phyloP scores from a whole-genome alignment of 2,113 vertebrate species.

The Semicossyphus pulcher region DNA sequence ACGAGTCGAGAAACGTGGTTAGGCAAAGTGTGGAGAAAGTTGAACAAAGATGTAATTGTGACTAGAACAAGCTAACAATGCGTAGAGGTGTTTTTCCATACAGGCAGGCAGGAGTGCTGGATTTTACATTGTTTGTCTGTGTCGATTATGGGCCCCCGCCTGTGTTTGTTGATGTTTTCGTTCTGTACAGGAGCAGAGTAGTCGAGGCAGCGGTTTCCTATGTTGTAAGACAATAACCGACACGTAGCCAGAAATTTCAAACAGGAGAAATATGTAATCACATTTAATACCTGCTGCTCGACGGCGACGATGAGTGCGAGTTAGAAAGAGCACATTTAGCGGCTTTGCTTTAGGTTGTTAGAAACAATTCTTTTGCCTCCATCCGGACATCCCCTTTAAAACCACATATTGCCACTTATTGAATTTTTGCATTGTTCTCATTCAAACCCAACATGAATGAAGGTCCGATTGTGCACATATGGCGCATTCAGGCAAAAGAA shows the following conservation, averaged over 20 bases:
- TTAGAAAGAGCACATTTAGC: constrained; percentile 2
- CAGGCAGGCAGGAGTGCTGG: not conserved
- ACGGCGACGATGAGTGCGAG: constrained; percentile 2
- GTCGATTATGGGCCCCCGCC: constrained; percentile 17
- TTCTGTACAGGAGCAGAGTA: not conserved
- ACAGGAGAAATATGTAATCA: constrained; percentile 19
- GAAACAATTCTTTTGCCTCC: not conserved
- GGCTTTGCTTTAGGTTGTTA: not conserved
- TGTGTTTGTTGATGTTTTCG: constrained; percentile 27
- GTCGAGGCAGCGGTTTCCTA: constrained; percentile 3
- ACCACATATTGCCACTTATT: constrained; percentile 22
- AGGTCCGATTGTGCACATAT: constrained; percentile 21
- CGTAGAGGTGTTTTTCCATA: not conserved
- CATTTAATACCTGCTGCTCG: constrained; percentile 35
- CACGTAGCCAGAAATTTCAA: constrained; percentile 17
- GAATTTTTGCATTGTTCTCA: constrained; percentile 14
- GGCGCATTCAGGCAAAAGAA: constrained; percentile 17
- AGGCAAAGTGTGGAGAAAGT: not conserved
- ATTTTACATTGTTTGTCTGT: constrained; percentile 31
- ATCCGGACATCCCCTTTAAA: constrained; percentile 12
- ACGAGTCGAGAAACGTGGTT: not conserved
- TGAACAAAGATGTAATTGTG: not conserved
- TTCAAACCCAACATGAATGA: constrained; percentile 10
- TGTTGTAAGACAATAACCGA: constrained; percentile 32
- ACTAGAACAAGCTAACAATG: not conserved